phyloP scores from a whole-genome alignment of 2,888 invertebrate species.

The Bombylius discolor region DNA sequence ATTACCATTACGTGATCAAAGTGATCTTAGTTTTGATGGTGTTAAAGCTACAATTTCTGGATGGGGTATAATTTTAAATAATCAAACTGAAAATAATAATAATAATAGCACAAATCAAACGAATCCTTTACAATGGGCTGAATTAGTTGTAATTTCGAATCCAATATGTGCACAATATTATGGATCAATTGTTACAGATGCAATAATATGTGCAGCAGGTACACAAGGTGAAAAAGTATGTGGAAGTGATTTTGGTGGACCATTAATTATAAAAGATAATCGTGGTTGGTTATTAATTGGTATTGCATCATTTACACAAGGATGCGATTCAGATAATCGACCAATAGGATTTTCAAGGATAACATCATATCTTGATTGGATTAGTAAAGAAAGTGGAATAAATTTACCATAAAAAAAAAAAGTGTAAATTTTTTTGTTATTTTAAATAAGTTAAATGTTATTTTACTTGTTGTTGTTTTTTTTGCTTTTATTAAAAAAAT shows the following conservation, averaged over 20 bases:
- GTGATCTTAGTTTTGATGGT: conserved; percentile 6
- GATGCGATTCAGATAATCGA: not conserved
- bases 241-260: conserved; percentile 6
- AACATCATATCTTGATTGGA: conserved; percentile 6
- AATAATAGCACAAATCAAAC: not conserved
- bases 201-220: conserved; percentile 1
- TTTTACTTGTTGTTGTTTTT: too few species aligned
- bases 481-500: too few species aligned
- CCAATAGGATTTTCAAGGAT: conserved; percentile 6
- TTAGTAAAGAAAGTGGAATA: conserved; percentile 5
- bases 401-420: not conserved
- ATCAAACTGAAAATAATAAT: not conserved
- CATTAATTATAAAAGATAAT: conserved; percentile 3
- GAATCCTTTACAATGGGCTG: not conserved
- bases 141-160: conserved; percentile 4
- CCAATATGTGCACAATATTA: conserved; percentile 1
- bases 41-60: conserved; percentile 4
- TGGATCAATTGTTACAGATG: not conserved
- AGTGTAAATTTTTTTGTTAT: too few species aligned
- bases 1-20: conserved; percentile 5
- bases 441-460: too few species aligned
- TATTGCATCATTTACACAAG: conserved; percentile 3
- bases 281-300: conserved; percentile 7
- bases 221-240: conserved; percentile 4
- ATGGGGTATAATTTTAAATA: conserved; percentile 2